A percentile compares a stretch with the other conserved stretches of the same genome.
These are phyloP conservation scores for Grus americana DNA, from an alignment of 2,113 vertebrate genomes.

Conservation along the genomic window DNA sequence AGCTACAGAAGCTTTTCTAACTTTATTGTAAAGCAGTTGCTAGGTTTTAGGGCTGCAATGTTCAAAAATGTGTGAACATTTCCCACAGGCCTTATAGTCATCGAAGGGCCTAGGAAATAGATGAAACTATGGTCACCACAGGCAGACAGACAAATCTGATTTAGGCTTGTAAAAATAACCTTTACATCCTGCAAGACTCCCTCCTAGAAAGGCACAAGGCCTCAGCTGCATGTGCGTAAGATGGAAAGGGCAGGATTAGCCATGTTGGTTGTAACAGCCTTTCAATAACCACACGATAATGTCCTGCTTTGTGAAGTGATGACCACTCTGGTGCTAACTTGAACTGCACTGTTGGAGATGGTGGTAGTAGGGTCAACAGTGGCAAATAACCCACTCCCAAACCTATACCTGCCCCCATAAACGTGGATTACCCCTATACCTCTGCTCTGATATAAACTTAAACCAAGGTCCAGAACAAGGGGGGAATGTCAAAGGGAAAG, in stretches of 20 bases:
- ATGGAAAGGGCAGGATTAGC: not conserved
- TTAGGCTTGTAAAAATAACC: not conserved
- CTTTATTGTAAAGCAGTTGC: not conserved
- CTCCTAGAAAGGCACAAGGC: not conserved
- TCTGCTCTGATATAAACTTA: not conserved
- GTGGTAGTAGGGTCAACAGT: not conserved
- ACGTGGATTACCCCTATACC: accelerated
- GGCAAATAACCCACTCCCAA: not conserved
- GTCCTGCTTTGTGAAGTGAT: not conserved
- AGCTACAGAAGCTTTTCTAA: not conserved
- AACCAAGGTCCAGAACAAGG: not conserved
- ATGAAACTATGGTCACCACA: not conserved
- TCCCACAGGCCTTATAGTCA: not conserved
- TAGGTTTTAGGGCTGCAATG: not conserved
- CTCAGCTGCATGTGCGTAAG: not conserved
- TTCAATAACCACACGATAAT: not conserved
- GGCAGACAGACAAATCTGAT: not conserved
- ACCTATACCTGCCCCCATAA: not conserved
- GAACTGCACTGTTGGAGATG: not conserved
- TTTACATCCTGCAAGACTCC: not conserved
- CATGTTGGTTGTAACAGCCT: not conserved
- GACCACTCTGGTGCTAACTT: not conserved
- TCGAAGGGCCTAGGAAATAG: not conserved
- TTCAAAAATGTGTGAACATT: not conserved
- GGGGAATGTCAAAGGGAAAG: not conserved